These are phyloP conservation scores for Bergia puertoricense DNA, from an alignment of 92 coral and sea anemone species.

Conservation along the genomic window DNA sequence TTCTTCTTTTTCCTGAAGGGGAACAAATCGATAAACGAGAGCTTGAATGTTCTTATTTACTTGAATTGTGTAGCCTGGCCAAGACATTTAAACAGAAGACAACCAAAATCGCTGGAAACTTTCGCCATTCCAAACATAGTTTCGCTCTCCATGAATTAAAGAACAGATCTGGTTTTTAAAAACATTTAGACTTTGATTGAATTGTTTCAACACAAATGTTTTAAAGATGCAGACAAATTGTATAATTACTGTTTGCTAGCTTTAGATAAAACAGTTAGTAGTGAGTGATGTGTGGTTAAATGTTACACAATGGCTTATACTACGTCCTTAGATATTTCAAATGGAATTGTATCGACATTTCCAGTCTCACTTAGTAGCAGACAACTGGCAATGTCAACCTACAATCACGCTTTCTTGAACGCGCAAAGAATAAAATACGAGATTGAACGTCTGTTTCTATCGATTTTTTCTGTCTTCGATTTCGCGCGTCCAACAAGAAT, in stretches of 20 bases:
- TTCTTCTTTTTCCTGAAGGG: slow-evolving; percentile 14
- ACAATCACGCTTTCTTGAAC: too few relatives aligned
- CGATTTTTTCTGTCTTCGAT: too few relatives aligned
- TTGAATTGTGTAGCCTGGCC: too few relatives aligned
- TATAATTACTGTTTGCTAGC: slow-evolving; percentile 31
- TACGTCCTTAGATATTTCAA: neutral
- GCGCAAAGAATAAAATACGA: too few relatives aligned
- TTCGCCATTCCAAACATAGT: neutral
- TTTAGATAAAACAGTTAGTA: slow-evolving; percentile 18
- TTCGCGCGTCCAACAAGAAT: too few relatives aligned
- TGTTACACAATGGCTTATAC: neutral
- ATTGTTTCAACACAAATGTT: neutral
- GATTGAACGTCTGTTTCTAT: too few relatives aligned
- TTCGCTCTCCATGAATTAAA: neutral
- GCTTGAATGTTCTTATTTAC: too few relatives aligned
- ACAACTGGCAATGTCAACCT: neutral
- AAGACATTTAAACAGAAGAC: neutral
- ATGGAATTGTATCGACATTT: neutral
- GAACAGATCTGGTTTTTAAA: neutral
- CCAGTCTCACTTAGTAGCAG: neutral
- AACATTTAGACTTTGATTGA: neutral
- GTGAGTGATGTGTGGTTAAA: neutral
- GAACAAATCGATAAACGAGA: neutral
- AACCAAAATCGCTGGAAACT: neutral
- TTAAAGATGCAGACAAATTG: neutral